Evolutionary conservation across 1,140 invertebrate species (phyloP).

Genomic region (Brachionus asplanchnoidis): DNA sequence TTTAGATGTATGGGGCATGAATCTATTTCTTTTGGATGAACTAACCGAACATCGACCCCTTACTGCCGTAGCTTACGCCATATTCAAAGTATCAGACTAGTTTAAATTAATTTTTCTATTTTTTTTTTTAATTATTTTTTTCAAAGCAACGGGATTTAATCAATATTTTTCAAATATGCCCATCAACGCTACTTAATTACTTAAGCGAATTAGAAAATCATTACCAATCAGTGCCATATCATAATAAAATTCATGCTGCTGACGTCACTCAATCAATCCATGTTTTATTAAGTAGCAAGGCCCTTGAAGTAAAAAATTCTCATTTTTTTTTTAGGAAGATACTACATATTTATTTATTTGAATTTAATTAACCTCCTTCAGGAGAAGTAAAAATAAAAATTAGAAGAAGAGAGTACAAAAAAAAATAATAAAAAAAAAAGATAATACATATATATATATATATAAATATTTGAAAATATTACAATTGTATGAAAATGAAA

Average conservation of each 20-base stretch:
- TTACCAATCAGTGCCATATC: slow-evolving; percentile 67
- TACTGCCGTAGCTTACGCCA: background rate
- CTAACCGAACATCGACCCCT: slow-evolving; percentile 35
- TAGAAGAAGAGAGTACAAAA: too few relatives aligned
- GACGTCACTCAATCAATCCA: slow-evolving; percentile 61
- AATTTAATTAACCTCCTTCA: too few relatives aligned
- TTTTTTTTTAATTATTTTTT: slow-evolving; percentile 43
- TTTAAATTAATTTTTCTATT: slow-evolving; percentile 1
- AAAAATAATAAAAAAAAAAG: too few relatives aligned
- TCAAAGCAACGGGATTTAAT: slow-evolving; percentile 74
- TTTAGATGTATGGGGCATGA: slow-evolving; percentile 7
- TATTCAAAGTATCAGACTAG: slow-evolving; percentile 19
- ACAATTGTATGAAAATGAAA: too few relatives aligned
- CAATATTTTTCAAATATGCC: slow-evolving; percentile 85
- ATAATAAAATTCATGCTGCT: slow-evolving; percentile 60
- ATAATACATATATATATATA: too few relatives aligned
- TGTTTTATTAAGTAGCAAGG: slow-evolving; percentile 72
- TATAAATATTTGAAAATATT: too few relatives aligned
- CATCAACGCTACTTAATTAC: slow-evolving; percentile 78
- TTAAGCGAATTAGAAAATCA: slow-evolving; percentile 96
- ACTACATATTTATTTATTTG: too few relatives aligned
- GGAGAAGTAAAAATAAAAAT: too few relatives aligned
- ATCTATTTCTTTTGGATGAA: slow-evolving; percentile 6
- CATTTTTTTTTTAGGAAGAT: too few relatives aligned
- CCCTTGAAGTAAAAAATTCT: slow-evolving; percentile 80